phyloP scores from a whole-genome alignment of 2,888 invertebrate genomes.

The Aphidoletes aphidimyza region DNA sequence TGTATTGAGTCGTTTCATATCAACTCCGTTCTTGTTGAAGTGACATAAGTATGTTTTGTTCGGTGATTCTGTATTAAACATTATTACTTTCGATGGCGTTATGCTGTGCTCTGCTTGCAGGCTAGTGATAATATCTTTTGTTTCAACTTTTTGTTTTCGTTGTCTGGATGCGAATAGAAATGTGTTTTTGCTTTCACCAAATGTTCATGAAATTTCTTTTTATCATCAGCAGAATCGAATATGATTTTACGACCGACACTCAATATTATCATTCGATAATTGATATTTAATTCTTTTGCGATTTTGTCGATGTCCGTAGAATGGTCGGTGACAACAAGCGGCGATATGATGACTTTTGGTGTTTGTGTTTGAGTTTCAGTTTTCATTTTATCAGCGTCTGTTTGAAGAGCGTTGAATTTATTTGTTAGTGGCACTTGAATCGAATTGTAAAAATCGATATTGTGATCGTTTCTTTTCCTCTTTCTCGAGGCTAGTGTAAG shows the following conservation, averaged over 20 bases:
- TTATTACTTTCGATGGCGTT: not conserved
- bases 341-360: not conserved
- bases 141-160: not conserved
- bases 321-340: not conserved
- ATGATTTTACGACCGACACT: constrained; percentile 24
- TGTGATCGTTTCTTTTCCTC: not conserved
- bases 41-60: constrained; percentile 45
- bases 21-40: not conserved
- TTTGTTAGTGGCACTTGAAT: constrained; percentile 7
- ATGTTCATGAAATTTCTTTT: not conserved
- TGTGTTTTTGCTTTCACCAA: not conserved
- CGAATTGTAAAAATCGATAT: not conserved
- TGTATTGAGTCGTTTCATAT: not conserved
- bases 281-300: not conserved
- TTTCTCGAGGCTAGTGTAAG: not conserved
- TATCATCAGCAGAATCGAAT: not conserved
- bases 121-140: not conserved
- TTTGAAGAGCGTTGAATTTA: not conserved
- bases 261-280: not conserved
- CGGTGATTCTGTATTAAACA: not conserved
- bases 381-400: not conserved
- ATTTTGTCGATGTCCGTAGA: not conserved
- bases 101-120: not conserved
- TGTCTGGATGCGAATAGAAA: constrained; percentile 20
- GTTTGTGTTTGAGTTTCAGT: not conserved